Percentiles rank a stretch among this genome's conserved stretches.
Conservation (phyloP, 2,113 vertebrate species). For the Brachypodius melanocephalos region DNA sequence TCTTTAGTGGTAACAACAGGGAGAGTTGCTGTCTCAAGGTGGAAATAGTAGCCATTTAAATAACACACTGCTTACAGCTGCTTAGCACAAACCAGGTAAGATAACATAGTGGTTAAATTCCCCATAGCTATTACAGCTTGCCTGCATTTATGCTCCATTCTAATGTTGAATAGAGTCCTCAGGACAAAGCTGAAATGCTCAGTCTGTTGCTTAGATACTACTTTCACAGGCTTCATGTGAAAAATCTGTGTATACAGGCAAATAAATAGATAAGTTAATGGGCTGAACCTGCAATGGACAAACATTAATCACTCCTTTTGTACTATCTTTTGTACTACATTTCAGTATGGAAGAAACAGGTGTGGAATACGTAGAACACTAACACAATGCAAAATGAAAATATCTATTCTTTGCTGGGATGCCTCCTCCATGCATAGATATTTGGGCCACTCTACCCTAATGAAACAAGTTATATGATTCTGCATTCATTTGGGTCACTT, state of each 20-base stretch:
- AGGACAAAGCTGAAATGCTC: constrained; percentile 32
- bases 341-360: neutral
- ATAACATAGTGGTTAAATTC: neutral
- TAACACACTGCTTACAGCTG: neutral
- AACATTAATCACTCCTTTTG: neutral
- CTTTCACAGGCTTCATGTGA: constrained; percentile 11
- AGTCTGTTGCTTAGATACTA: constrained; percentile 58
- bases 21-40: neutral
- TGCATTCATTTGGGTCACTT: neutral
- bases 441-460: neutral
- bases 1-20: neutral
- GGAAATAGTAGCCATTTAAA: neutral
- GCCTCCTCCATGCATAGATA: neutral
- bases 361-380: neutral
- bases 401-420: neutral
- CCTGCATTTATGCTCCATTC: neutral
- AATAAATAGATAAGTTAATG: constrained; percentile 27
- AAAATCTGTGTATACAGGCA: neutral
- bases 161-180: constrained; percentile 21
- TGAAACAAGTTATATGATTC: neutral
- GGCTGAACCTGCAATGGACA: neutral
- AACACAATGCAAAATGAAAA: neutral
- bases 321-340: neutral
- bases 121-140: neutral
- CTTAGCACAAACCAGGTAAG: neutral